Base-by-base conservation (phyloP, 2,113 vertebrate genomes). In the Cephalopholis sonnerati region DNA sequence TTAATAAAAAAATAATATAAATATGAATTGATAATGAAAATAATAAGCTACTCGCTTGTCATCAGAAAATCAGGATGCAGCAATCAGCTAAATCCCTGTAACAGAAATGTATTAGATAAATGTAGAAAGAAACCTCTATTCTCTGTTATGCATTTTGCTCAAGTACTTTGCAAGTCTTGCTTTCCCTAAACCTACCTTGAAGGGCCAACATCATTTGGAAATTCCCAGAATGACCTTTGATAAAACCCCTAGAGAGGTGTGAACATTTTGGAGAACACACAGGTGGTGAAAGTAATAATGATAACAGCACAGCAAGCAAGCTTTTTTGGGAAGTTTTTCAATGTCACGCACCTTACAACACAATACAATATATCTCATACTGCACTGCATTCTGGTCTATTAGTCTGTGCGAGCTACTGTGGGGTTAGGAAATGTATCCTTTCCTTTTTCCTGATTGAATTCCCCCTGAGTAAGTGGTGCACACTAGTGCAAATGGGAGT, bases 221-320 rank as follows among this genome's bases (percentile, higher is more conserved):
- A 41, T 9, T 41, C 71, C 71, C 71, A 51, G 27, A 62, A 62
- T 50, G 71, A 46, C 16, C 59, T 74, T 18, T 53, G 58, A 51
- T 44, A 51, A 36, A 24, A 11, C 3, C 9, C 58, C 44, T 9
- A 17, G 16, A 53, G 22, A 51, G 27, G 29, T 54, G 50, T 74
- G 46, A 54, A 76, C 61, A 54, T 27, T 44, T 54, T 27, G 32
- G 16, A 46, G 39, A 58, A 55, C n/a, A 65, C 29, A 17, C 74
- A 58, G 18, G 24, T 36, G 64, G 25, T 22, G 39, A 50, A 64
- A 55, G 48, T 27, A 48, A 67, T 44, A 77, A 50, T 32, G 8
- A 67, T 18, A 67, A 41, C 65, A 55, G 32, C 48, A 77, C 9
- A 32, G 61, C 29, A 13, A 39, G 9, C 27, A 61, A 13, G 24